Conservation (phyloP, 1,140 invertebrate species). For the Gonioctena quinquepunctata region DNA sequence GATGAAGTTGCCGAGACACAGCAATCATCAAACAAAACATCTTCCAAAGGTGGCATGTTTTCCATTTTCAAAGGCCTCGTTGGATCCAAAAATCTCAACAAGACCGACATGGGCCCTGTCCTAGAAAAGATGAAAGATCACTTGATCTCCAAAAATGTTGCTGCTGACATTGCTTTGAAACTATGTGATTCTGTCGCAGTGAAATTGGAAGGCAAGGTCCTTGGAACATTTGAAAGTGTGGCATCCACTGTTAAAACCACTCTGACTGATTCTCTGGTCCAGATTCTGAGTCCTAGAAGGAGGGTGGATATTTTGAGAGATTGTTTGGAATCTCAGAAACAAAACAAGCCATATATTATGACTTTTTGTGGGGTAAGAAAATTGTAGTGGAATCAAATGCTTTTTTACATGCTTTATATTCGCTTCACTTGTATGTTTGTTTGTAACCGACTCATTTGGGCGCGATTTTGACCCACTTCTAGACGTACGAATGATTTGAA, state of each 20-base stretch:
- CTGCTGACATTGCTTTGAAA: conserved; percentile 91
- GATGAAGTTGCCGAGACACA: conserved; percentile 47
- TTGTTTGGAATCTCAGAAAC: conserved; percentile 84
- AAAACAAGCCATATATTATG: conserved; percentile 89
- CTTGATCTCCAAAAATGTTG: conserved; percentile 97
- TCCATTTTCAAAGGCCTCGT: conserved; percentile 87
- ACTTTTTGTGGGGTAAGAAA: conserved; percentile 93
- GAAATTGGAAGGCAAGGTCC: conserved; percentile 91
- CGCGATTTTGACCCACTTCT: too few relatives aligned
- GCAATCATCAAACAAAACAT: conserved; percentile 30
- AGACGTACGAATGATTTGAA: too few relatives aligned
- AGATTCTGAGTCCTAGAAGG: conserved; percentile 92
- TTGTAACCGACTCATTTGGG: too few relatives aligned
- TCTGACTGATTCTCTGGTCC: conserved; percentile 81
- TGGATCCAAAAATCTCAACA: conserved; percentile 72
- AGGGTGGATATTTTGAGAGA: conserved; percentile 97
- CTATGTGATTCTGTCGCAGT: conserved; percentile 92
- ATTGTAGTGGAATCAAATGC: too few relatives aligned
- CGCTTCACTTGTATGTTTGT: too few relatives aligned
- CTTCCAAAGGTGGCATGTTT: conserved; percentile 66
- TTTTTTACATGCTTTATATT: too few relatives aligned
- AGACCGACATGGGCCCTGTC: conserved; percentile 78
- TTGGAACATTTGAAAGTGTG: conserved; percentile 90
- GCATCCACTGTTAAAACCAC: conserved; percentile 81
- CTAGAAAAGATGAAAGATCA: conserved; percentile 96